phyloP scores from a whole-genome alignment of 2,113 vertebrate species.

The Trochalopteron elliotii region DNA sequence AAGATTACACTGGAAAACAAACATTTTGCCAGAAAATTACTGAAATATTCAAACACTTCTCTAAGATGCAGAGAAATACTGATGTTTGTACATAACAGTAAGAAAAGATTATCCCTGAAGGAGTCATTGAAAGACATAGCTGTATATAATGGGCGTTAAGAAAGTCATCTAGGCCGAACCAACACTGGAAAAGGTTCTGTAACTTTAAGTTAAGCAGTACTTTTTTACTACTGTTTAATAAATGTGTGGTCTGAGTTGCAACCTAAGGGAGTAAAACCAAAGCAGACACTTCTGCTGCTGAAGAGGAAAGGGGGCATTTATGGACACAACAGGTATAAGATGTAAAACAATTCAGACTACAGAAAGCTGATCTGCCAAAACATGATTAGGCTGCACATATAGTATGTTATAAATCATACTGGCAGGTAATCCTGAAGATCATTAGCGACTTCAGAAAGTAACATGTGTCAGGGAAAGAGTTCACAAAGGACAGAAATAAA shows the following conservation, averaged over 20 bases:
- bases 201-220: background rate
- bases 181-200: background rate
- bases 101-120: background rate
- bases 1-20: conserved; percentile 85
- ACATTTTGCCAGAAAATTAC: background rate
- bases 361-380: background rate
- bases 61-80: background rate
- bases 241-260: background rate
- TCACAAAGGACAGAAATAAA: background rate
- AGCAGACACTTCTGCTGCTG: background rate
- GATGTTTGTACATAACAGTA: background rate
- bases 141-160: background rate
- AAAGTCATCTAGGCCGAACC: background rate
- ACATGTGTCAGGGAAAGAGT: background rate
- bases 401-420: background rate
- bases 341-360: background rate
- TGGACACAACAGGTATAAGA: background rate
- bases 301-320: background rate
- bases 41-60: background rate
- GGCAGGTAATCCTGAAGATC: background rate
- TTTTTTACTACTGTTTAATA: background rate
- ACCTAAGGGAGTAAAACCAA: background rate
- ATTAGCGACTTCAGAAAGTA: background rate
- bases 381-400: background rate
- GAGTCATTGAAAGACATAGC: background rate